These are phyloP conservation scores for Cebus imitator DNA, from an alignment of 2,113 vertebrate genomes.

Conservation along the genomic window DNA sequence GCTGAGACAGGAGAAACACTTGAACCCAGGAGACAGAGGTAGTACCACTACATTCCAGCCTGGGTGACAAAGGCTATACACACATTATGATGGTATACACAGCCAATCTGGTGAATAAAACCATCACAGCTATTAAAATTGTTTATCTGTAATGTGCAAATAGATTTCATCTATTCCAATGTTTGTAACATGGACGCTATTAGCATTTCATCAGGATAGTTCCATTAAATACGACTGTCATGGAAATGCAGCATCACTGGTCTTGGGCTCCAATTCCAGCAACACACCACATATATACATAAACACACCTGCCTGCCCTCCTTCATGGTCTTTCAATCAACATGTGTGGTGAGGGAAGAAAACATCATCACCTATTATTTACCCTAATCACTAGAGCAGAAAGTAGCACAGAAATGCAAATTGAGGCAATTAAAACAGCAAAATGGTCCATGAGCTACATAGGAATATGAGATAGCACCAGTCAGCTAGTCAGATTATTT, in stretches of 20 bases:
- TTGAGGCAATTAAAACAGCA: background rate
- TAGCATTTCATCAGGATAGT: background rate
- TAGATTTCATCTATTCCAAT: background rate
- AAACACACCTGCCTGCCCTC: background rate
- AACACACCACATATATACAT: background rate
- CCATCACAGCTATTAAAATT: background rate
- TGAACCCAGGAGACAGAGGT: too few relatives aligned
- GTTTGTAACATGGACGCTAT: background rate
- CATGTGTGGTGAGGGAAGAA: fast-evolving
- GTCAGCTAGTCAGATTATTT: background rate
- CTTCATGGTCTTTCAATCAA: background rate
- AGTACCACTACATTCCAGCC: too few relatives aligned
- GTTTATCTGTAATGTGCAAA: background rate
- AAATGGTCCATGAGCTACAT: background rate
- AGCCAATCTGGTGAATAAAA: background rate
- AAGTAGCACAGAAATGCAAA: background rate
- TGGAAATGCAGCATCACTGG: background rate
- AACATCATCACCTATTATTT: background rate
- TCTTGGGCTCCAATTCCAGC: background rate
- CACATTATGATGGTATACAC: background rate
- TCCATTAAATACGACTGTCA: background rate
- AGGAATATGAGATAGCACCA: background rate
- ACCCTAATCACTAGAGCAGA: background rate
- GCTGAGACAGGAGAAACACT: too few relatives aligned
- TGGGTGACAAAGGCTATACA: background rate